These are phyloP conservation scores for Tinamus major DNA, from an alignment of 2,797 vertebrate species.

Conservation along the genomic window DNA sequence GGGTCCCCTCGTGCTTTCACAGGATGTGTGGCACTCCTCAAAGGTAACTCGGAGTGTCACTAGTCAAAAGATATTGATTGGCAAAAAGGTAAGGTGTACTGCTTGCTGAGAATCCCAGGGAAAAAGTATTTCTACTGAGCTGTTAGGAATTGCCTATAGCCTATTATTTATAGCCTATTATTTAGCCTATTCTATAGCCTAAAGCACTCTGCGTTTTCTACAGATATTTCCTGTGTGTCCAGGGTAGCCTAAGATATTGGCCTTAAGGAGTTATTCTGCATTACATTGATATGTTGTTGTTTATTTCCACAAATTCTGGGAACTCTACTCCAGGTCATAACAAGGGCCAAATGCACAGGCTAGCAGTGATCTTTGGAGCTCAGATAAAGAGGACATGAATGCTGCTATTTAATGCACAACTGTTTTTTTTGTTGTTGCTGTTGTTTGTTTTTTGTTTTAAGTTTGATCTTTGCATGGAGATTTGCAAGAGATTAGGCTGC, in stretches of 20 bases:
- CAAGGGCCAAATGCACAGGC: fast-evolving
- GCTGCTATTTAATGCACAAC: neutral
- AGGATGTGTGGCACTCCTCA: neutral
- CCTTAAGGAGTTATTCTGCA: neutral
- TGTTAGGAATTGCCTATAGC: neutral
- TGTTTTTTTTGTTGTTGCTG: too few relatives aligned
- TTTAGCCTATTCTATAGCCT: too few relatives aligned
- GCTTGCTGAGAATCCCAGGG: neutral
- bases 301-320: neutral
- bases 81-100: neutral
- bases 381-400: neutral
- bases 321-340: neutral
- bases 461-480: neutral
- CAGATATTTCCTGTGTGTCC: neutral
- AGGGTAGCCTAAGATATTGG: neutral
- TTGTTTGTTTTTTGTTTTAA: too few relatives aligned
- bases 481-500: neutral
- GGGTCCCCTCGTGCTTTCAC: neutral
- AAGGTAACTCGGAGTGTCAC: neutral
- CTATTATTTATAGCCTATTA: too few relatives aligned
- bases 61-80: neutral
- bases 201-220: neutral
- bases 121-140: neutral
- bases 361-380: neutral
- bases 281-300: neutral